These are phyloP conservation scores for Phaetusa simplex DNA, from an alignment of 2,113 vertebrate genomes.

Conservation along the genomic window DNA sequence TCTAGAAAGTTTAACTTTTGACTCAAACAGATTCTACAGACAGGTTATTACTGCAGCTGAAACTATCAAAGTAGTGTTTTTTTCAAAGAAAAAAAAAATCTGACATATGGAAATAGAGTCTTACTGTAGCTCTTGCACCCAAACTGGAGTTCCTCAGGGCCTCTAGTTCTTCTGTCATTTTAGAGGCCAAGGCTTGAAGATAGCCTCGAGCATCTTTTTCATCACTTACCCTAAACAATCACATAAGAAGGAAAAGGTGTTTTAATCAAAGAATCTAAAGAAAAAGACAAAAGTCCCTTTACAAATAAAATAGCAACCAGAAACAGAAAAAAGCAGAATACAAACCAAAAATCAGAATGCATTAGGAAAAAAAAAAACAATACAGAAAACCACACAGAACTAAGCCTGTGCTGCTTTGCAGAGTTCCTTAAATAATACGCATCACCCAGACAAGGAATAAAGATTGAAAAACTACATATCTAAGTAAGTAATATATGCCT, in stretches of 20 bases:
- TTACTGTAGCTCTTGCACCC: constrained; percentile 92
- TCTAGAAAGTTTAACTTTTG: not conserved
- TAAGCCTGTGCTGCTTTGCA: not conserved
- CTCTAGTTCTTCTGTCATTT: constrained; percentile 98
- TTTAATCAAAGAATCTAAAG: not conserved
- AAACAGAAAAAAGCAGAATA: not conserved
- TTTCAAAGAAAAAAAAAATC: not conserved
- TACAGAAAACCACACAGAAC: not conserved
- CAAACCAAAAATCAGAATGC: not conserved
- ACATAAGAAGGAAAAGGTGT: not conserved
- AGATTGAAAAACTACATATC: not conserved
- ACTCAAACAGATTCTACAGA: not conserved
- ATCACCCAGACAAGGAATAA: not conserved
- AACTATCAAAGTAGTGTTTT: not conserved
- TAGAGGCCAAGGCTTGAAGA: constrained; percentile 95
- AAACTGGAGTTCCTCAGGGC: constrained; percentile 92
- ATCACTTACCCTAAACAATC: constrained; percentile 89
- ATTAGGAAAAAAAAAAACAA: not conserved
- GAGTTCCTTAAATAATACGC: not conserved
- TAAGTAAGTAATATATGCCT: not conserved
- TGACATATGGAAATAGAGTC: not conserved
- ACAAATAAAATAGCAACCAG: not conserved
- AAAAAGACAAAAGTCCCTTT: not conserved
- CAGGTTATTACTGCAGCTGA: not conserved
- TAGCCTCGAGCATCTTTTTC: constrained; percentile 98